Evolutionary conservation across 1,140 invertebrate species (phyloP).

Genomic region (Drosophila bifasciata): DNA sequence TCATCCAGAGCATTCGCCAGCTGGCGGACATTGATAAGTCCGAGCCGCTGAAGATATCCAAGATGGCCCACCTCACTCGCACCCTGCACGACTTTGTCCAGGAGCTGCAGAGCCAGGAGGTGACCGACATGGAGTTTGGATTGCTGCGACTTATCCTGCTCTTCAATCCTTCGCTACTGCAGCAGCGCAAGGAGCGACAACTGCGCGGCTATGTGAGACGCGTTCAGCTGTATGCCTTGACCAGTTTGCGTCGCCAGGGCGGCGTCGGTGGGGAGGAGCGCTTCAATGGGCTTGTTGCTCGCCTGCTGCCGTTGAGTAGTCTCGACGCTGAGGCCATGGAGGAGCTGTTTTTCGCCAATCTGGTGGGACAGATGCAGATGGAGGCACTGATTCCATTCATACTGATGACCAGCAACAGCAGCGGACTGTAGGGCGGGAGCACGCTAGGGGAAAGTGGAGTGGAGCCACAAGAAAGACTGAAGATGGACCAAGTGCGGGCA

Average conservation of each 20-base stretch:
- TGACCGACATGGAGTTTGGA: conserved; percentile 93
- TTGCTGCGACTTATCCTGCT: conserved; percentile 93
- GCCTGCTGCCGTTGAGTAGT: conserved; percentile 90
- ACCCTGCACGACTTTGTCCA: conserved; percentile 92
- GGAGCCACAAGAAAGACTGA: conserved; percentile 66
- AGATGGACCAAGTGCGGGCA: conserved; percentile 69
- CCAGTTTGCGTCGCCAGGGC: conserved; percentile 52
- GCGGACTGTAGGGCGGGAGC: conserved; percentile 44
- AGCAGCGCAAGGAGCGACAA: conserved; percentile 64
- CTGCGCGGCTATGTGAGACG: conserved; percentile 70
- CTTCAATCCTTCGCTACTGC: conserved; percentile 85
- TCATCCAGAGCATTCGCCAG: conserved; percentile 89
- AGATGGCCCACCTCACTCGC: conserved; percentile 92
- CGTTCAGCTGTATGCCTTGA: conserved; percentile 71
- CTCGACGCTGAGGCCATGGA: conserved; percentile 92
- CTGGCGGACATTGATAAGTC: conserved; percentile 87
- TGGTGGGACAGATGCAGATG: conserved; percentile 96
- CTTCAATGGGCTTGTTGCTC: conserved; percentile 85
- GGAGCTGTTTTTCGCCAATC: conserved; percentile 94
- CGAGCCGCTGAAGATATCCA: conserved; percentile 89
- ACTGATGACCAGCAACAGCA: conserved; percentile 89
- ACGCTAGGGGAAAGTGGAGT: background rate
- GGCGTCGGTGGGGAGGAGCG: conserved; percentile 61
- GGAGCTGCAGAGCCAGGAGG: conserved; percentile 89
- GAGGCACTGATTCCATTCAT: conserved; percentile 97